These are phyloP conservation scores for Calypte anna DNA, from an alignment of 2,113 vertebrate genomes.

Conservation along the genomic window DNA sequence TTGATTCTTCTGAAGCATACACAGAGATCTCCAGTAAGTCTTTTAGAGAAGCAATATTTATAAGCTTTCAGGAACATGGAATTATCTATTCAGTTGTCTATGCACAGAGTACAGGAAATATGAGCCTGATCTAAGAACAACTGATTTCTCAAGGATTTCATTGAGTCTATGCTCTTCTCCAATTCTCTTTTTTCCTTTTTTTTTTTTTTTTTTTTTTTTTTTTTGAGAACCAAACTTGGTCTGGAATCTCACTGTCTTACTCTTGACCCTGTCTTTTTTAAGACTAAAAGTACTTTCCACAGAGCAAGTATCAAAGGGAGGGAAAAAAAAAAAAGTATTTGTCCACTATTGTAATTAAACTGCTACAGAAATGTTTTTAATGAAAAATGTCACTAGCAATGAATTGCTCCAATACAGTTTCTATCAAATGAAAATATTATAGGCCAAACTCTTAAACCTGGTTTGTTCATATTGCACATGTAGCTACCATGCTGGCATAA, in stretches of 20 bases:
- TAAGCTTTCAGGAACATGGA: not conserved
- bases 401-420: not conserved
- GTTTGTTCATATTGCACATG: not conserved
- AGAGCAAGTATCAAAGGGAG: not conserved
- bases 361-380: not conserved
- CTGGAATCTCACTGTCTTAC: not conserved
- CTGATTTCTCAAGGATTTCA: not conserved
- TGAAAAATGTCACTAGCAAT: not conserved
- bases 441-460: not conserved
- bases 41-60: not conserved
- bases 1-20: not conserved
- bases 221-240: not conserved
- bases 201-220: not conserved
- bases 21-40: not conserved
- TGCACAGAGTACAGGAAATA: not conserved
- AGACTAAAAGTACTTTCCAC: not conserved
- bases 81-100: not conserved
- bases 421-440: not conserved
- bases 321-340: not conserved
- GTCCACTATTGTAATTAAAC: not conserved
- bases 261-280: not conserved
- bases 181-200: not conserved
- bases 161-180: not conserved
- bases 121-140: not conserved
- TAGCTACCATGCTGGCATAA: not conserved